Conservation (phyloP, 2,797 vertebrate genomes). For the Threskiornis aethiopicus region DNA sequence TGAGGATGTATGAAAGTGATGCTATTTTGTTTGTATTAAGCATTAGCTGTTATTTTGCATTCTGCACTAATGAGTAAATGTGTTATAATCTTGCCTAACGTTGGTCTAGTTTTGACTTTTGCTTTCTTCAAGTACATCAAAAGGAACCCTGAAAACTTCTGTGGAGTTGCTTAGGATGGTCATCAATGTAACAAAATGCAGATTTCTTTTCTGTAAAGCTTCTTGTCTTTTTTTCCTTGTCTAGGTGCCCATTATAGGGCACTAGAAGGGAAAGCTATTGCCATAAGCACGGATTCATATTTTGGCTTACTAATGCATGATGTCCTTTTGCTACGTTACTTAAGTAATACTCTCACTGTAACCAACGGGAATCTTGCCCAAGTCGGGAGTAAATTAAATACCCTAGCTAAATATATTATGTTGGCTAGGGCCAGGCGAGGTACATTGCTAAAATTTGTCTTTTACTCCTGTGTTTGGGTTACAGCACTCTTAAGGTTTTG, state of each 20-base stretch:
- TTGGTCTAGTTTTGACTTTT: background rate
- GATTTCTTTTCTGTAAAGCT: conserved; percentile 23
- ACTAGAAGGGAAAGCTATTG: conserved; percentile 3
- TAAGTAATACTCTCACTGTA: background rate
- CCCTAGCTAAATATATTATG: background rate
- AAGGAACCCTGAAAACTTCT: conserved; percentile 29
- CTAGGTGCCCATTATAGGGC: conserved; percentile 4
- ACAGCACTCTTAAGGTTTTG: background rate
- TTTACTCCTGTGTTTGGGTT: background rate
- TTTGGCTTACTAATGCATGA: conserved; percentile 47
- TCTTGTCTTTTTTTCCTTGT: background rate
- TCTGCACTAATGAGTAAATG: conserved; percentile 28
- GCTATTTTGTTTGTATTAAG: conserved; percentile 26
- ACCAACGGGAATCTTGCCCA: background rate
- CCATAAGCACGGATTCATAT: background rate
- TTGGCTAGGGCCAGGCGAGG: conserved; percentile 1
- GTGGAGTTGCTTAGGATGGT: conserved; percentile 33
- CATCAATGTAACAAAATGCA: background rate
- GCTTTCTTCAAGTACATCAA: background rate
- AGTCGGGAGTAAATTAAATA: background rate
- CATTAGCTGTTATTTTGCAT: conserved; percentile 22
- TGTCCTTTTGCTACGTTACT: background rate
- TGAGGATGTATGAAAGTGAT: conserved; percentile 15
- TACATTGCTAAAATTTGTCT: background rate
- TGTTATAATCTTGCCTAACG: background rate